Base-by-base conservation (phyloP, 2,113 vertebrate species). In the Petrocephalus zakoni region DNA sequence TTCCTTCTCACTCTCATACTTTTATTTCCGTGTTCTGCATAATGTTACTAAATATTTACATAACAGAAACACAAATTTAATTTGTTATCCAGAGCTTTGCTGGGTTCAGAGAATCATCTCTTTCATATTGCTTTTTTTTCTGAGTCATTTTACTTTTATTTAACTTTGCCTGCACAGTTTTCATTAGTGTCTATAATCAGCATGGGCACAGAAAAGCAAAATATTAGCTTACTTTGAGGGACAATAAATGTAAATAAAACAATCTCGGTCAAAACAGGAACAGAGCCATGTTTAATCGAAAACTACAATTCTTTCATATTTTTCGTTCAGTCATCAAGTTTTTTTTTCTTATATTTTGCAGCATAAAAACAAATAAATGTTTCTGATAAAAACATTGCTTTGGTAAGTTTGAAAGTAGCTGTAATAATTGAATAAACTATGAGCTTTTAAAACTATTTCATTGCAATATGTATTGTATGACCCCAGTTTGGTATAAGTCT, bases 221-320 rank as follows among this genome's bases (percentile, higher is more conserved):
- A 78, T 42, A 78, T 42, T 78, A 42, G 72, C 34, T 42, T 78
- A 13, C 72, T 78, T 42, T 78, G 72, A 78, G 34, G 34, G 72
- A 42, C 72, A 78, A 78, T 78, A 42, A 78, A 78, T 78, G 34
- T 78, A 78, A 78, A 78, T 19, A 75, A 75, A 75, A 42, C 72
- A 42, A 78, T 42, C 72, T 78, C 37, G 29, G 72, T n/a, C 72
- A 78, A 78, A 42, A 78, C 34, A 42, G 72, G 15, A 37, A 34
- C 72, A 37, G 72, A 78, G 9, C 25, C 72, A 75, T 42, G 37
- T 75, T 75, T 42, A 75, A 75, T 75, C 34, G 0, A 75, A 75
- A 75, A 37, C 68, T 42, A 78, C 72, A 42, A 78, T 78, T 75
- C 34, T 75, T 75, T 75, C 68, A 37, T 42, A 75, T 37, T 78